phyloP scores from a whole-genome alignment of 2,113 vertebrate genomes.

The Antechinus flavipes region DNA sequence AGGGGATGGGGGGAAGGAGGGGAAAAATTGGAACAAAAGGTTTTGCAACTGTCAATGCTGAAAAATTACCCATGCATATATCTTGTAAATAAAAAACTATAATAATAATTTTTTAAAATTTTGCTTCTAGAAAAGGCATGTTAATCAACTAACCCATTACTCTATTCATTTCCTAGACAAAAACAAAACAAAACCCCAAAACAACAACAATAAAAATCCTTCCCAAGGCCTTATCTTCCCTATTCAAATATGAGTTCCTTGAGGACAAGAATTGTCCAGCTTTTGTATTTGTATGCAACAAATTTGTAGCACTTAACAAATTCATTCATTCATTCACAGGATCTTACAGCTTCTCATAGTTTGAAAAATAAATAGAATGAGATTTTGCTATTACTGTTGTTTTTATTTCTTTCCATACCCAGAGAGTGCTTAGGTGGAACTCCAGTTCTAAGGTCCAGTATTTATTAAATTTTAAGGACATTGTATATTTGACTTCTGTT shows the following conservation, averaged over 20 bases:
- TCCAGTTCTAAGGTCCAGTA: not conserved
- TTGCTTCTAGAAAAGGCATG: not conserved
- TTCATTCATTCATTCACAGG: not conserved
- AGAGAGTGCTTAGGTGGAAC: not conserved
- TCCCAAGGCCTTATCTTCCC: not conserved
- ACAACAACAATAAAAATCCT: not conserved
- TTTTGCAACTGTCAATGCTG: no score
- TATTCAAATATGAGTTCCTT: not conserved
- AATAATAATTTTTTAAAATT: no score
- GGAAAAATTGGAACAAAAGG: no score
- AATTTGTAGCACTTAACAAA: not conserved
- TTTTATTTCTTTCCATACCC: not conserved
- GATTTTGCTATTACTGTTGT: not conserved
- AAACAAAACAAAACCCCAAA: not conserved
- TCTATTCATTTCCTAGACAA: not conserved
- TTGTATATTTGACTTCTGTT: not conserved
- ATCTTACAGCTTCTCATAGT: not conserved
- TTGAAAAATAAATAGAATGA: not conserved
- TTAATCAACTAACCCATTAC: not conserved
- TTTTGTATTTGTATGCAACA: not conserved
- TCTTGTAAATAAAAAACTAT: no score
- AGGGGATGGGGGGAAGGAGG: no score
- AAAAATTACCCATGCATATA: no score
- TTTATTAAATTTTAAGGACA: not conserved
- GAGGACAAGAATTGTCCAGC: not conserved